Evolutionary conservation across 1,140 invertebrate species (phyloP).

Genomic region (Colletes gigas): DNA sequence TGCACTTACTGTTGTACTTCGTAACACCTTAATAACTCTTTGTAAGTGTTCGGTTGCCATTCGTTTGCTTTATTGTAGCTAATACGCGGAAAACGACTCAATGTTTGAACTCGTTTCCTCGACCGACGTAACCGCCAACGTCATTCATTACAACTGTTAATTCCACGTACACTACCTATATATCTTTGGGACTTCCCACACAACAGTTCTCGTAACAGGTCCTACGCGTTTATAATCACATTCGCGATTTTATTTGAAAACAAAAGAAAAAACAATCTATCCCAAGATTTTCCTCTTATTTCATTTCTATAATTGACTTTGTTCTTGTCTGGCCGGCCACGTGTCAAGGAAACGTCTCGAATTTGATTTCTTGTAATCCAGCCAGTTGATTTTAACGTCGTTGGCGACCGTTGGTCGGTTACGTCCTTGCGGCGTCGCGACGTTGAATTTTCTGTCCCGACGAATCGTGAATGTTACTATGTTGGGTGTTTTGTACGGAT

Average conservation of each 20-base stretch:
- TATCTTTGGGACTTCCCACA: neutral
- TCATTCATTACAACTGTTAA: conserved; percentile 16
- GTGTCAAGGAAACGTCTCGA: neutral
- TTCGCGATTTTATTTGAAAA: neutral
- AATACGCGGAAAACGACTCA: conserved; percentile 3
- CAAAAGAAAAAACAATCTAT: too few relatives aligned
- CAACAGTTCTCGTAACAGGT: neutral
- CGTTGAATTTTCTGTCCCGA: conserved; percentile 19
- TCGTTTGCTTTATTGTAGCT: neutral
- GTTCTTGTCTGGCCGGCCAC: neutral
- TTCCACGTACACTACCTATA: neutral
- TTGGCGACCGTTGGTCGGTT: neutral
- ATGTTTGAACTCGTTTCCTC: conserved; percentile 31
- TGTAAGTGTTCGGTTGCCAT: neutral
- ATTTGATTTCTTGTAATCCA: neutral
- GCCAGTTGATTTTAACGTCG: neutral
- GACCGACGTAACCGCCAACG: conserved; percentile 9
- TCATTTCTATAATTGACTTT: neutral
- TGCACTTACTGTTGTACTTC: too few relatives aligned
- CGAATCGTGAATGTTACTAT: conserved; percentile 18
- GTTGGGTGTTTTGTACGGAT: conserved; percentile 26
- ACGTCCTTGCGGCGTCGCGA: conserved; percentile 21
- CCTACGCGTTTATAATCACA: neutral
- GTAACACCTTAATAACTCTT: neutral
- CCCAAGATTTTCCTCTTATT: neutral